Evolutionary conservation across 2,113 vertebrate genomes (phyloP).

Genomic region (Chaetodon trifascialis): DNA sequence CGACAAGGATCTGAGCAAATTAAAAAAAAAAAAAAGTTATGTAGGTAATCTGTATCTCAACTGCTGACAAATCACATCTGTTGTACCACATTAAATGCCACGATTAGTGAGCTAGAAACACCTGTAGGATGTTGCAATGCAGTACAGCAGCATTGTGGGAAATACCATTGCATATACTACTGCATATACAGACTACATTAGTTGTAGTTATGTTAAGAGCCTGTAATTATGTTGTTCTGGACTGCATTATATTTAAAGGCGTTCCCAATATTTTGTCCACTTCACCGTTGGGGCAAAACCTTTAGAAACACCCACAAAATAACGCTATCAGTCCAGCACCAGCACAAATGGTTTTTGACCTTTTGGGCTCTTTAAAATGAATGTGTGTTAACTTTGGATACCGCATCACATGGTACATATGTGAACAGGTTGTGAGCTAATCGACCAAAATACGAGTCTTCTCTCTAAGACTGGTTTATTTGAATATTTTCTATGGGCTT

Average conservation of each 20-base stretch:
- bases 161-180: background rate
- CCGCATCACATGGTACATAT: background rate
- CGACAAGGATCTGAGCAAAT: conserved; percentile 83
- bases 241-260: background rate
- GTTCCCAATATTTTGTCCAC: background rate
- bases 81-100: conserved; percentile 9
- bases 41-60: conserved; percentile 38
- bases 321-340: background rate
- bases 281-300: background rate
- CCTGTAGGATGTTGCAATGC: background rate
- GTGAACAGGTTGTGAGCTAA: background rate
- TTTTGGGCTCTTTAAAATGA: background rate
- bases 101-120: conserved; percentile 3
- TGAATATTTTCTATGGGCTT: background rate
- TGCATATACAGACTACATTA: too few species aligned
- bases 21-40: conserved; percentile 2
- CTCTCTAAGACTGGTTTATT: background rate
- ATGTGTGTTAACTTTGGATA: background rate
- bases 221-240: background rate
- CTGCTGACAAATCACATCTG: conserved; percentile 37
- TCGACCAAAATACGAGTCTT: background rate
- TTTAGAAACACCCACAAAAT: background rate
- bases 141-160: conserved; percentile 14
- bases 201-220: background rate
- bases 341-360: background rate